Base-by-base conservation (phyloP, 1,140 invertebrate species). In the Achatina immaculata region DNA sequence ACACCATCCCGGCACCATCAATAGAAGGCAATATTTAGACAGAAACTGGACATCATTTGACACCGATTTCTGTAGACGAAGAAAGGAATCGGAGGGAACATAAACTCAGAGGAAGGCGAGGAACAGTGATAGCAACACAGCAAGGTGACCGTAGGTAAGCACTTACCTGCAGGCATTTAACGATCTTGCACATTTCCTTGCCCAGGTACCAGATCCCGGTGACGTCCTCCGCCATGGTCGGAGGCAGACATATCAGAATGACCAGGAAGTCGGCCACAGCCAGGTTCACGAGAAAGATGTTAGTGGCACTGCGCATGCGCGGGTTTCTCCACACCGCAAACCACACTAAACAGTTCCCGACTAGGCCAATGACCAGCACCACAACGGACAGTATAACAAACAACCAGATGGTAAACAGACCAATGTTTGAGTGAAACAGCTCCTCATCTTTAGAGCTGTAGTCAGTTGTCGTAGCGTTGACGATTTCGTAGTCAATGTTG, bases 221-320 rank as follows among this genome's bases (percentile, higher is more conserved):
- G 4, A 97, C 94, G 90, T 98, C 96, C 94, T 81, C 80, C 6
- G 96, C 88, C 16, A 98, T 94, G 0, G 96, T 96, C 0, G 95
- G 94, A 0, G 96, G 96, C 72, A 97, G 92, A 88, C 96, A 98
- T 78, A 97, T 94, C 11, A 98, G 87, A 77, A 98, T 94, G 58
- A 98, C 96, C 87, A 98, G 93, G 80, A 98, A 95, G 90, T 98
- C 97, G 0, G 96, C 96, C 0, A 96, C 92, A 0, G 97, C 96
- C 83, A 98, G 91, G 88, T 98, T 98, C 14, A 97, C 95, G 84
- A 98, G 96, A 90, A 97, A 96, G 88, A 95, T 96, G 91, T 98
- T 98, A 0, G 96, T 98, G 21, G 97, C 95, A 87, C 95, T 96
- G 62, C 95, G 92, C 95, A 98, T 96, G 0, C 94, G 92, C 48